Evolutionary conservation across 2,797 vertebrate genomes (phyloP).

Genomic region (Argyrosomus regius): DNA sequence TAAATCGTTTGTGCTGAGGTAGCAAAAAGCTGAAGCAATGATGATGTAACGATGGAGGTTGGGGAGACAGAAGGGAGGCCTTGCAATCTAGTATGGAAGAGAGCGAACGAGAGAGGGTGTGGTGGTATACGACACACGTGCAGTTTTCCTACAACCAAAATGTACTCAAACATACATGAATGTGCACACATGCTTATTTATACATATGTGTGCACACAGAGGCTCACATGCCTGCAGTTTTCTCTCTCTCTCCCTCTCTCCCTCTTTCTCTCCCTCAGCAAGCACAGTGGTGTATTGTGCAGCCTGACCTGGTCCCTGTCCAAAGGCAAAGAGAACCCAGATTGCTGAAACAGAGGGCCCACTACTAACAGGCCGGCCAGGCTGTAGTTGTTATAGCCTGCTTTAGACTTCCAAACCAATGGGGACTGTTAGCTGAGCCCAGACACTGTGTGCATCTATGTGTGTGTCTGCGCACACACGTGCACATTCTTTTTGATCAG

Average conservation of each 20-base stretch:
- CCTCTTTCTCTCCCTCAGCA: conserved; percentile 47
- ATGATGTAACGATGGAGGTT: conserved; percentile 61
- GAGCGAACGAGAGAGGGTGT: conserved; percentile 9
- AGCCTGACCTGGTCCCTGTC: conserved; percentile 75
- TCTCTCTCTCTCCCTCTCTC: conserved; percentile 24
- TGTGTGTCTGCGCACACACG: not conserved
- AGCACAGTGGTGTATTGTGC: conserved; percentile 84
- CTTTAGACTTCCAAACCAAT: conserved; percentile 76
- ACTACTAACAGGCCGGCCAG: conserved; percentile 73
- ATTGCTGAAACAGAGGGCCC: conserved; percentile 82
- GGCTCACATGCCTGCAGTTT: conserved; percentile 43
- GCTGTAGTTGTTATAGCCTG: conserved; percentile 72
- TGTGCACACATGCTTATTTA: conserved; percentile 41
- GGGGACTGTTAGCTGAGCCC: conserved; percentile 67
- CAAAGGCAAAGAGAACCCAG: conserved; percentile 83
- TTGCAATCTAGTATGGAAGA: conserved; percentile 17
- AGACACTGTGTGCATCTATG: conserved; percentile 33
- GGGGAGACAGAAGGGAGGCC: conserved; percentile 30
- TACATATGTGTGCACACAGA: conserved; percentile 38
- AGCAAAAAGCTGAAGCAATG: conserved; percentile 52
- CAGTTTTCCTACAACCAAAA: conserved; percentile 47
- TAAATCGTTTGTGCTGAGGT: conserved; percentile 60
- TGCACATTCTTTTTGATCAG: conserved; percentile 73
- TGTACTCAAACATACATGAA: conserved; percentile 30
- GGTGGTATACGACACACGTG: conserved; percentile 18